Percentiles rank a stretch among this genome's conserved stretches.
These are phyloP conservation scores for Morpho achilles DNA, from an alignment of 2,888 invertebrate genomes.

Conservation along the genomic window DNA sequence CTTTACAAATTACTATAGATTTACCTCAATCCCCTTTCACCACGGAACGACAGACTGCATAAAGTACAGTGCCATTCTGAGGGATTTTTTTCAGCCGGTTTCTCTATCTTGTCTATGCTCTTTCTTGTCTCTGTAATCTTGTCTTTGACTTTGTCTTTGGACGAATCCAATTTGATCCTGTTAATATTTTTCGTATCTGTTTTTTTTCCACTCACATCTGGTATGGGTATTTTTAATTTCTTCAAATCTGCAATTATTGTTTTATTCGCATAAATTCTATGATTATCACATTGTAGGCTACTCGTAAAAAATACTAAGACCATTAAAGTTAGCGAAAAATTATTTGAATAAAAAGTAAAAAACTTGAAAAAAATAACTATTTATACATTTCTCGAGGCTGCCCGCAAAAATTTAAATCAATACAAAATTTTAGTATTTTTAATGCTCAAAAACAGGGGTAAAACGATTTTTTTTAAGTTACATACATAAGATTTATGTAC, in stretches of 20 bases:
- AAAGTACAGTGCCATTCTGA: conserved; percentile 44
- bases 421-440: no score
- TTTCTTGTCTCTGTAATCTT: conserved; percentile 9
- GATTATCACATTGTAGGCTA: no score
- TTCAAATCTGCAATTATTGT: conserved; percentile 48
- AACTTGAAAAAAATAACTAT: no score
- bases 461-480: no score
- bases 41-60: conserved; percentile 55
- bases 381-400: no score
- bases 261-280: no score
- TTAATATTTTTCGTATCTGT: conserved; percentile 12
- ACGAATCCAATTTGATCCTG: conserved; percentile 2
- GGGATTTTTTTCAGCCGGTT: conserved; percentile 28
- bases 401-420: no score
- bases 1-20: not conserved
- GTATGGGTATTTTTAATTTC: conserved; percentile 39
- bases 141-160: conserved; percentile 20
- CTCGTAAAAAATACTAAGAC: no score
- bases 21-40: conserved; percentile 61
- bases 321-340: no score
- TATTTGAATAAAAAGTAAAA: no score
- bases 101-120: conserved; percentile 25
- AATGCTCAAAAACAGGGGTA: no score
- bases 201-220: conserved; percentile 39
- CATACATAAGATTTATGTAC: no score